These are phyloP conservation scores for Hydriomena furcata DNA, from an alignment of 2,888 invertebrate genomes.

Conservation along the genomic window DNA sequence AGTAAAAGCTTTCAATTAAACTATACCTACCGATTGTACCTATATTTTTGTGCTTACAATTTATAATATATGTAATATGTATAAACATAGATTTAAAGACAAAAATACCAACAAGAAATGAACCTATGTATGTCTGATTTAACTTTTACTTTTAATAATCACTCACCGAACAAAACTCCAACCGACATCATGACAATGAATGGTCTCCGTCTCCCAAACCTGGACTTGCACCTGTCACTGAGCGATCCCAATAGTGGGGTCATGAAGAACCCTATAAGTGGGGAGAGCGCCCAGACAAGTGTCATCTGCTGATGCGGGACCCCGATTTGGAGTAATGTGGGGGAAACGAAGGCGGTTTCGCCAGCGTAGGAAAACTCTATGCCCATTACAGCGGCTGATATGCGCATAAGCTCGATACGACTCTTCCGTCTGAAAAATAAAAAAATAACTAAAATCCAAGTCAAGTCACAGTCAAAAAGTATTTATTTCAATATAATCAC, in stretches of 20 bases:
- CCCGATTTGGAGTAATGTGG: slow-evolving; percentile 95
- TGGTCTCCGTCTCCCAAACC: slow-evolving; percentile 93
- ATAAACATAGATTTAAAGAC: too few species aligned
- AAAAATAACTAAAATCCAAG: too few species aligned
- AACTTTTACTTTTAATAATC: neutral
- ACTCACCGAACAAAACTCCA: slow-evolving; percentile 93
- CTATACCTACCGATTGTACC: too few species aligned
- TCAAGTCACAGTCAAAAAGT: too few species aligned
- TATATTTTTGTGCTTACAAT: too few species aligned
- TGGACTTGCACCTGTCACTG: slow-evolving; percentile 93
- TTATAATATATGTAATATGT: too few species aligned
- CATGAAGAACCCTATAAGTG: slow-evolving; percentile 96
- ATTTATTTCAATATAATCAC: too few species aligned
- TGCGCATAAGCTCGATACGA: slow-evolving; percentile 90
- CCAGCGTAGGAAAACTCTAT: slow-evolving; percentile 99
- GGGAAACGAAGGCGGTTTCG: slow-evolving; percentile 98
- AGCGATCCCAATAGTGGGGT: slow-evolving; percentile 96
- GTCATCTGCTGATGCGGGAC: slow-evolving; percentile 97
- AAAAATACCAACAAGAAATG: too few species aligned
- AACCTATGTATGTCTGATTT: too few species aligned
- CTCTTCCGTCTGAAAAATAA: slow-evolving; percentile 87
- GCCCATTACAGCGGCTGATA: slow-evolving; percentile 98
- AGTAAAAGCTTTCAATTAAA: too few species aligned
- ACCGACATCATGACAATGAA: slow-evolving; percentile 95
- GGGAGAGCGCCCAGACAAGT: slow-evolving; percentile 97